Percentiles rank a stretch among this genome's conserved stretches.
phyloP scores from a whole-genome alignment of 2,888 invertebrate genomes.

The Thyatira batis region DNA sequence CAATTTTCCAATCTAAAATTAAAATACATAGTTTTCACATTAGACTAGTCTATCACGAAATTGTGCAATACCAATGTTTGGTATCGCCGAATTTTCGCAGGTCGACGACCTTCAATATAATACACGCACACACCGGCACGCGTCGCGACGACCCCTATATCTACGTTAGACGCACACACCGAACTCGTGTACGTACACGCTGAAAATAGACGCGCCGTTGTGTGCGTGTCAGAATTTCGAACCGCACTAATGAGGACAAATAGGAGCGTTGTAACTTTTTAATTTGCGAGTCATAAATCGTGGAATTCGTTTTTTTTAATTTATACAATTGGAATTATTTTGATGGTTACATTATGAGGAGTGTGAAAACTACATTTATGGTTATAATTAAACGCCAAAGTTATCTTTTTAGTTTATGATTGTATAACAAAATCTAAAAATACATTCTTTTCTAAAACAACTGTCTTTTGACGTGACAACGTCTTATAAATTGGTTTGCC shows the following conservation, averaged over 20 bases:
- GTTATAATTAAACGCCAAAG: too few species aligned
- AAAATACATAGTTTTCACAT: not conserved
- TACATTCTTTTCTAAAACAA: too few species aligned
- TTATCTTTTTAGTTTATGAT: too few species aligned
- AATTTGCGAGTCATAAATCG: conserved; percentile 33
- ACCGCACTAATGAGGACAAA: conserved; percentile 46
- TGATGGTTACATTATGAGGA: too few species aligned
- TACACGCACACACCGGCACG: conserved; percentile 35
- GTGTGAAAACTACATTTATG: too few species aligned
- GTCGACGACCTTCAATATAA: conserved; percentile 43
- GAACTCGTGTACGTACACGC: conserved; percentile 34
- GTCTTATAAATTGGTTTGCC: too few species aligned
- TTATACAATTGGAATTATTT: not conserved
- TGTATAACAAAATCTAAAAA: too few species aligned
- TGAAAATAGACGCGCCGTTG: conserved; percentile 18
- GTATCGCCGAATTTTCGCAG: conserved; percentile 54
- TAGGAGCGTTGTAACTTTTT: conserved; percentile 40
- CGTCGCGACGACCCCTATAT: conserved; percentile 41
- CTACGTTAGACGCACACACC: conserved; percentile 32
- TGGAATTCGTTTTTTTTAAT: conserved; percentile 3
- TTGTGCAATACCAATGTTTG: conserved; percentile 51
- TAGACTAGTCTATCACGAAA: conserved; percentile 18
- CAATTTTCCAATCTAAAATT: not conserved
- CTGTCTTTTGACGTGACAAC: too few species aligned
- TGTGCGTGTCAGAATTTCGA: conserved; percentile 19